These are phyloP conservation scores for Fragum sueziense DNA, from an alignment of 2,888 invertebrate genomes.

Conservation along the genomic window DNA sequence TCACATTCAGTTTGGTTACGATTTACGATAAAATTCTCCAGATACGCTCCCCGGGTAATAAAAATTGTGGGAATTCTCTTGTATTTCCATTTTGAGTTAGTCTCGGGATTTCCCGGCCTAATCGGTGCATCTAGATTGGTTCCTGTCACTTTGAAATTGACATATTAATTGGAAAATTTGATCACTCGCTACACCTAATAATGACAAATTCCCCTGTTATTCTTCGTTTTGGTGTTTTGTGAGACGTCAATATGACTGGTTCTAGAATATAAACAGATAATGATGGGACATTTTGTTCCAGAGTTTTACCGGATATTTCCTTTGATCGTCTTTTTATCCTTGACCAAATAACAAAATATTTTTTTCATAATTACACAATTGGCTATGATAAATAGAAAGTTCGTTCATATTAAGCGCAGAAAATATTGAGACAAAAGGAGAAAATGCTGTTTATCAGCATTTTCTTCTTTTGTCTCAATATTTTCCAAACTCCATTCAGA, in stretches of 20 bases:
- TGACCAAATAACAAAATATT: too few species aligned
- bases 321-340: not conserved
- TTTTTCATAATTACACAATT: too few species aligned
- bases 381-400: too few species aligned
- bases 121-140: slow-evolving; percentile 6
- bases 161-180: slow-evolving; percentile 23
- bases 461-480: too few species aligned
- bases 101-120: not conserved
- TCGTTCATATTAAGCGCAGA: too few species aligned
- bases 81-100: slow-evolving; percentile 14
- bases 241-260: slow-evolving; percentile 18
- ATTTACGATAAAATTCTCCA: not conserved
- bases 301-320: not conserved
- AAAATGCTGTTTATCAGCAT: too few species aligned
- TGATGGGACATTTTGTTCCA: not conserved
- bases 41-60: not conserved
- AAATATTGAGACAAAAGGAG: too few species aligned
- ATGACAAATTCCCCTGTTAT: slow-evolving; percentile 13
- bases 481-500: too few species aligned
- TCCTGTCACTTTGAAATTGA: slow-evolving; percentile 8
- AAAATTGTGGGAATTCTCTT: not conserved
- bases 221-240: not conserved
- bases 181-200: slow-evolving; percentile 17
- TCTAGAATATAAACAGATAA: slow-evolving; percentile 16
- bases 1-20: not conserved